Percentiles rank a stretch among this genome's conserved stretches.
These are phyloP conservation scores for Synanthedon andrenaeformis DNA, from an alignment of 2,888 invertebrate species.

Conservation along the genomic window DNA sequence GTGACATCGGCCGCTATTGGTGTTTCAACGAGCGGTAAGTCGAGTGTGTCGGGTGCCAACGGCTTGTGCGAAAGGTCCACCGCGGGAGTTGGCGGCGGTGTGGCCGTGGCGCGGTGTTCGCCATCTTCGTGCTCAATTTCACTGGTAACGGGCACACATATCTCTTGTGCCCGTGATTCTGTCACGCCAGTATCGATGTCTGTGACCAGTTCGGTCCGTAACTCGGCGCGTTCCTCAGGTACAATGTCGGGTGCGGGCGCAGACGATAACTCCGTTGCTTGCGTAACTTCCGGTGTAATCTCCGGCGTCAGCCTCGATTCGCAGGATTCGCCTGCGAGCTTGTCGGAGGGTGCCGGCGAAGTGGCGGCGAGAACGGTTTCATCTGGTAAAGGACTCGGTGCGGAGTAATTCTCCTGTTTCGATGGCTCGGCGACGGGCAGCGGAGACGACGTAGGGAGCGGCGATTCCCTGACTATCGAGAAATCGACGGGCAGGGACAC, in stretches of 20 bases:
- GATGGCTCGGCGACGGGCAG: slow-evolving; percentile 5
- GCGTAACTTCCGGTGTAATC: not conserved
- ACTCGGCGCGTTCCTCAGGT: slow-evolving; percentile 27
- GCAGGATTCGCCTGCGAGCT: not conserved
- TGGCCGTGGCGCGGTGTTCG: slow-evolving; percentile 21
- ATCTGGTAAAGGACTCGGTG: not conserved
- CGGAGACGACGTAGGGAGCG: slow-evolving; percentile 1
- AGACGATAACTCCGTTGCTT: slow-evolving; percentile 4
- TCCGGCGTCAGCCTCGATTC: not conserved
- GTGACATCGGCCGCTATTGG: slow-evolving; percentile 17
- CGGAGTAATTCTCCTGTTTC: slow-evolving; percentile 1
- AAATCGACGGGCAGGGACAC: slow-evolving; percentile 5
- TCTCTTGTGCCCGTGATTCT: slow-evolving; percentile 58
- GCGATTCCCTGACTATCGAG: slow-evolving; percentile 5
- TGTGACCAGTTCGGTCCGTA: slow-evolving; percentile 42
- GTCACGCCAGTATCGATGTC: slow-evolving; percentile 52
- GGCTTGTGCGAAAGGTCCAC: slow-evolving; percentile 15
- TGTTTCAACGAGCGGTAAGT: slow-evolving; percentile 11
- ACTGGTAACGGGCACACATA: slow-evolving; percentile 53
- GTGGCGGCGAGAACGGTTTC: not conserved
- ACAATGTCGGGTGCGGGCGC: slow-evolving; percentile 48
- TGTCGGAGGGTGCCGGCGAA: not conserved
- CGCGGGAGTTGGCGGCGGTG: slow-evolving; percentile 20
- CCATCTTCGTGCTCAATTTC: slow-evolving; percentile 45
- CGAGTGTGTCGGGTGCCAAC: slow-evolving; percentile 2